phyloP scores from a whole-genome alignment of 2,113 vertebrate genomes.

The Manacus vitellinus region DNA sequence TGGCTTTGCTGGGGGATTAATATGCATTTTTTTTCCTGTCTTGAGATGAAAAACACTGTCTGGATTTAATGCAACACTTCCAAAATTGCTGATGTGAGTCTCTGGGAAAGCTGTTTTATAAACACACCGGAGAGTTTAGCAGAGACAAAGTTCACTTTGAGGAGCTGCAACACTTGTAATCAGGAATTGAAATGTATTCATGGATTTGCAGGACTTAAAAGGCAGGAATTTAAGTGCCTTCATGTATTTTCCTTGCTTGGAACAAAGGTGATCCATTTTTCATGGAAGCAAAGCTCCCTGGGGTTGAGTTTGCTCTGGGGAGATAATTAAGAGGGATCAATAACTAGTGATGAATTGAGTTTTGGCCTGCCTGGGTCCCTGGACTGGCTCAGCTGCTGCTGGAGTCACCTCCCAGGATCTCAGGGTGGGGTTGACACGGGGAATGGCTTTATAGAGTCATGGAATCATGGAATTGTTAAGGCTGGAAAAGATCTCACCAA shows the following conservation, averaged over 20 bases:
- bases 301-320: neutral
- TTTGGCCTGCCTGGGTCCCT: neutral
- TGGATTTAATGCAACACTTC: neutral
- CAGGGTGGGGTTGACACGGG: fast-evolving
- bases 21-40: neutral
- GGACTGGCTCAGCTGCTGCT: neutral
- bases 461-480: neutral
- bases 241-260: neutral
- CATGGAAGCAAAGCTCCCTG: neutral
- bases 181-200: neutral
- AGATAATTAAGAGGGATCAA: slow-evolving; percentile 28
- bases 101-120: neutral
- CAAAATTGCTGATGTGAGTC: neutral
- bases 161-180: neutral
- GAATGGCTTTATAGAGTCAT: fast-evolving
- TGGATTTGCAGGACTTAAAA: neutral
- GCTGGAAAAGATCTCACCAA: neutral
- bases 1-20: neutral
- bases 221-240: neutral
- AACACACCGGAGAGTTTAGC: neutral
- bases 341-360: slow-evolving; percentile 17
- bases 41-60: neutral
- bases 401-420: neutral
- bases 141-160: neutral
- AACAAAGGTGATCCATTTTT: slow-evolving; percentile 36